Conservation (phyloP, 2,113 vertebrate genomes). For the Megaceryle maxima region DNA sequence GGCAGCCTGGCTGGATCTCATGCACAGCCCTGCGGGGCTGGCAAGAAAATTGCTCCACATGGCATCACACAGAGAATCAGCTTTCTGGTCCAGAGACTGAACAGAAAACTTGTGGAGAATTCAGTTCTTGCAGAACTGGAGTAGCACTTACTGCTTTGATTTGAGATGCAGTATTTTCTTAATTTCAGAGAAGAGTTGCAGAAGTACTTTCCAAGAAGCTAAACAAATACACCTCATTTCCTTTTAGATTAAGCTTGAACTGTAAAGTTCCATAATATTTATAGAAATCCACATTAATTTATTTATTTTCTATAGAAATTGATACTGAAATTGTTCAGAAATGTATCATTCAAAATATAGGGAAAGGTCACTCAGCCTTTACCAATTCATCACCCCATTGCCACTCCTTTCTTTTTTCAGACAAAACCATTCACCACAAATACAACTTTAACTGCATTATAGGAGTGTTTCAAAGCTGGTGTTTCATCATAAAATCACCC, state of each 20-base stretch:
- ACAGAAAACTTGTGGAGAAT: not conserved
- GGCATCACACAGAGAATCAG: fast-evolving
- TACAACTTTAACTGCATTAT: not conserved
- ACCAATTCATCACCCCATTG: not conserved
- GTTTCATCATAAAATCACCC: not conserved
- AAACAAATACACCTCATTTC: not conserved
- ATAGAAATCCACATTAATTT: not conserved
- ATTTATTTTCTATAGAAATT: not conserved
- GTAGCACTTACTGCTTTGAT: not conserved
- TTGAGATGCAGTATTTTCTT: not conserved
- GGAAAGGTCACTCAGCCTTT: not conserved
- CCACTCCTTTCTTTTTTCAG: not conserved
- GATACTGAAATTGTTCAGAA: not conserved
- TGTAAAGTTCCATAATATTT: not conserved
- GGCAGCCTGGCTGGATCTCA: not conserved
- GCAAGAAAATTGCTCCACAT: fast-evolving
- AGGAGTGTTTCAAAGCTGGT: not conserved
- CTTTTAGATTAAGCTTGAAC: not conserved
- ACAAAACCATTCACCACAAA: not conserved
- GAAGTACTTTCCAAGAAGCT: not conserved
- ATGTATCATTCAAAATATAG: not conserved
- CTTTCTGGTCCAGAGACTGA: not conserved
- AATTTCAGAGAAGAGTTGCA: not conserved
- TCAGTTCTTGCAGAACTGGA: not conserved
- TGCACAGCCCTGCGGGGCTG: not conserved